Percentiles rank a stretch among this genome's conserved stretches.
These are phyloP conservation scores for Indicator maculatus DNA, from an alignment of 2,113 vertebrate genomes.

Conservation along the genomic window DNA sequence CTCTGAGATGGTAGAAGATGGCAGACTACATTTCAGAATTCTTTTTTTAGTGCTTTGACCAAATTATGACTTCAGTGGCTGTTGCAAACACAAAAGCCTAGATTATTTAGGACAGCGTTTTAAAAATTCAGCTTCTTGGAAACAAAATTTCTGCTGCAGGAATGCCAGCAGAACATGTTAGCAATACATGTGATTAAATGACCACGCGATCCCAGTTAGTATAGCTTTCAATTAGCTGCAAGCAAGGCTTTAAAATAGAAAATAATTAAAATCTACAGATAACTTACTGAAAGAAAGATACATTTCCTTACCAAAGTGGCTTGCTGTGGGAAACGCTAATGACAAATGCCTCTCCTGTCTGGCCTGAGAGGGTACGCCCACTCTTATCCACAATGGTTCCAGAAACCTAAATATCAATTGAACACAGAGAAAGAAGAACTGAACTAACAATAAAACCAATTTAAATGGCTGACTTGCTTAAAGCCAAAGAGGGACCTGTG, in stretches of 20 bases:
- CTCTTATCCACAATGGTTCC: constrained; percentile 97
- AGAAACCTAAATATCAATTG: constrained; percentile 83
- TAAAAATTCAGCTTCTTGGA: neutral
- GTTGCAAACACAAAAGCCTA: neutral
- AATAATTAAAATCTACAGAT: neutral
- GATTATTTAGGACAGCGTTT: neutral
- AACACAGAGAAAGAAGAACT: neutral
- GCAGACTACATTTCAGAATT: neutral
- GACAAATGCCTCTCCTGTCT: constrained; percentile 96
- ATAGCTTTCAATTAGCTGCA: neutral
- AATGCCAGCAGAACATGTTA: fast-evolving
- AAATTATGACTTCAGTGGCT: neutral
- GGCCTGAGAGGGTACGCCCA: constrained; percentile 94
- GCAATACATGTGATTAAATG: neutral
- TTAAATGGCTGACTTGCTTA: neutral
- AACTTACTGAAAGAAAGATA: neutral
- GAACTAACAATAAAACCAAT: neutral
- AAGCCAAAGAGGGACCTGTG: neutral
- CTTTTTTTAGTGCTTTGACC: neutral
- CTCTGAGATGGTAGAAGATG: neutral
- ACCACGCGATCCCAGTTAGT: neutral
- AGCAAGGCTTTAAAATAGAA: neutral
- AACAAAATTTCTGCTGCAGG: neutral
- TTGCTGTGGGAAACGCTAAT: constrained; percentile 89
- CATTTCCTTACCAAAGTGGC: constrained; percentile 89